Base-by-base conservation (phyloP, 2,113 vertebrate species). In the Empidonax traillii region DNA sequence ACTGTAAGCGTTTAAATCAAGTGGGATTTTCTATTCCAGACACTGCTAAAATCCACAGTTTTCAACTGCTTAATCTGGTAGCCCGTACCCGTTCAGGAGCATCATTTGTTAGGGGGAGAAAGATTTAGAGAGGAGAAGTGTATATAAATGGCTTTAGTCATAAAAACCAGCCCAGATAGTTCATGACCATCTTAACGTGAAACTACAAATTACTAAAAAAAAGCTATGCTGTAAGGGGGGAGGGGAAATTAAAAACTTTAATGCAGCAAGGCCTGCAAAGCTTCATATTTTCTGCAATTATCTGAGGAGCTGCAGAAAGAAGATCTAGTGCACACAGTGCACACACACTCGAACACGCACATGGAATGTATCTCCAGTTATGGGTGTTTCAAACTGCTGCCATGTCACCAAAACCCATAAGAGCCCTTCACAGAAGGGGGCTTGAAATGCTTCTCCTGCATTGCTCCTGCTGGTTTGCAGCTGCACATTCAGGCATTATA, bases 1-100 rank as follows among this genome's bases (percentile, higher is more conserved):
- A 92, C 33, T 85, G 53, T 79, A 90, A 92, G 80, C 1, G 2
- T 74, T 93, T 97, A 96, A 96, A 96, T 96, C 92, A 96, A 96
- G 69, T 23, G 55, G 85, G 94, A 93, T 96, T 96, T 97, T 92
- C 92, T 96, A 30, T 43, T 81, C 87, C 65, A 75, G 90, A 35
- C 53, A 14, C 66, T 68, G 46, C 41, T 92, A 46, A 94, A 93
- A 52, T 74, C 71, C 49, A 68, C 43, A 27, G 52, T 76, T 92
- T 84, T 90, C 75, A 93, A 8, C 14, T 16, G 3, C 62, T 78
- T 92, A 35, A 89, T 93, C 90, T 87, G 68, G 90, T 90, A 96
- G 93, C 76, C 76, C 35, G 1, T 73, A 78, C 67, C 85, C 80
- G 59, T 52, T 83, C 35, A 24, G n/a, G 65, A 92, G 76, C 58